Conservation (phyloP, 35 echinoderm and acorn worm genomes). For the Lytechinus variegatus region DNA sequence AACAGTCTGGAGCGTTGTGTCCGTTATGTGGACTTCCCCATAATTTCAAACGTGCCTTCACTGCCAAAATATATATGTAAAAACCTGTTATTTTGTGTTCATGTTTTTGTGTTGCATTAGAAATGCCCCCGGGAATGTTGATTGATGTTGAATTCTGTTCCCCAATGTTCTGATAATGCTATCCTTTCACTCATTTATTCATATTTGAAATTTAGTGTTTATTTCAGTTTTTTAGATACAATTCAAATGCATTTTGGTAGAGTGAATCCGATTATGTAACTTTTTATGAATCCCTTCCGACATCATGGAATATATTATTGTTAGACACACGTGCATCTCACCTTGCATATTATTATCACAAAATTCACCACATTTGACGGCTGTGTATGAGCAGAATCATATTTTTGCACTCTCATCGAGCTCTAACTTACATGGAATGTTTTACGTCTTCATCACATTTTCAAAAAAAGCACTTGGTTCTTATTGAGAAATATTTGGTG, state of each 20-base stretch:
- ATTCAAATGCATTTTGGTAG: neutral
- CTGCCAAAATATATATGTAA: neutral
- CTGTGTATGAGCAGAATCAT: neutral
- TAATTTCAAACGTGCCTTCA: slow-evolving; percentile 12
- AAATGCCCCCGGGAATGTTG: neutral
- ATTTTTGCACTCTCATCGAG: neutral
- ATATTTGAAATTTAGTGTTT: neutral
- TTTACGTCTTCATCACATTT: neutral
- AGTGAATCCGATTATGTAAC: neutral
- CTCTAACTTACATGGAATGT: neutral
- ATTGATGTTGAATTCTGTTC: neutral
- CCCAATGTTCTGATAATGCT: neutral
- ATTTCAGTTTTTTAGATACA: neutral
- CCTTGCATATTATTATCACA: neutral
- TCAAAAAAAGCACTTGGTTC: neutral
- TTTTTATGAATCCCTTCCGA: neutral
- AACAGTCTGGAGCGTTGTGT: too few species aligned
- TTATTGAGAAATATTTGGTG: neutral
- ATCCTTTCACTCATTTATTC: neutral
- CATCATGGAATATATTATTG: neutral
- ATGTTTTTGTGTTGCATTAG: slow-evolving; percentile 14
- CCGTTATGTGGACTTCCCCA: too few species aligned
- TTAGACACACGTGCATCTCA: neutral
- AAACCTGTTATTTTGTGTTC: neutral
- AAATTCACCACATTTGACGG: neutral